phyloP scores from a whole-genome alignment of 2,113 vertebrate genomes.

The Amia ocellicauda region DNA sequence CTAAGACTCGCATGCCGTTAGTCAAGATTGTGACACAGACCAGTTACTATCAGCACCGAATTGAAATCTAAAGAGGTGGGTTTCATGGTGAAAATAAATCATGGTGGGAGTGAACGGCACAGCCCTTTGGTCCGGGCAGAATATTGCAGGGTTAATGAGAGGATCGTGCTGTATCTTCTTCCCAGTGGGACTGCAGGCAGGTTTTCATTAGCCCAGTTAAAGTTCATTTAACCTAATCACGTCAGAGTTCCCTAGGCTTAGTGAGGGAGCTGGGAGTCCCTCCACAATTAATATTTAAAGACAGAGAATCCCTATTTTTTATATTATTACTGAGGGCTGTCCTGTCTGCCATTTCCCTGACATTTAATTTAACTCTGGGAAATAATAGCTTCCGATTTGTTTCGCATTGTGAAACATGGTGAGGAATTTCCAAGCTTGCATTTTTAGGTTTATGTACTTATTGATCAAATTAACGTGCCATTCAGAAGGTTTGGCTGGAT shows the following conservation, averaged over 20 bases:
- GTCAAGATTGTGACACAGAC: too few relatives aligned
- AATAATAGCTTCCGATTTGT: neutral
- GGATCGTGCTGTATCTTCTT: neutral
- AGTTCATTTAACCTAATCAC: conserved; percentile 25
- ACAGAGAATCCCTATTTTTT: conserved; percentile 9
- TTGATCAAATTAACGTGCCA: too few relatives aligned
- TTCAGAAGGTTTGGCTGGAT: too few relatives aligned
- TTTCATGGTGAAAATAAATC: neutral
- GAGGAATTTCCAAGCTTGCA: too few relatives aligned
- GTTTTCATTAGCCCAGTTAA: conserved; percentile 30
- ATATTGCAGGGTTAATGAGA: conserved; percentile 13
- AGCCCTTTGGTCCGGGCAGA: neutral
- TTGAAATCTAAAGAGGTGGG: too few relatives aligned
- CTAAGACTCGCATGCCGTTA: too few relatives aligned
- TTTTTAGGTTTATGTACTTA: too few relatives aligned
- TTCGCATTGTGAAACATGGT: too few relatives aligned
- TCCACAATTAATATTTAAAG: conserved; percentile 21
- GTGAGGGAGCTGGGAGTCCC: conserved; percentile 14
- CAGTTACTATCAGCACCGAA: too few relatives aligned
- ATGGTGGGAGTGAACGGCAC: neutral
- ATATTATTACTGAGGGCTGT: conserved; percentile 10
- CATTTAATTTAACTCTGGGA: conserved; percentile 24
- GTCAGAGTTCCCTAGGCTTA: conserved; percentile 8
- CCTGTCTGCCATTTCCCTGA: conserved; percentile 33
- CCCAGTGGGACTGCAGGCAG: conserved; percentile 1